Evolutionary conservation across 2,888 invertebrate species (phyloP), one percentile per base, ranked within the genome.

Genomic region (Aphidius colemani): DNA sequence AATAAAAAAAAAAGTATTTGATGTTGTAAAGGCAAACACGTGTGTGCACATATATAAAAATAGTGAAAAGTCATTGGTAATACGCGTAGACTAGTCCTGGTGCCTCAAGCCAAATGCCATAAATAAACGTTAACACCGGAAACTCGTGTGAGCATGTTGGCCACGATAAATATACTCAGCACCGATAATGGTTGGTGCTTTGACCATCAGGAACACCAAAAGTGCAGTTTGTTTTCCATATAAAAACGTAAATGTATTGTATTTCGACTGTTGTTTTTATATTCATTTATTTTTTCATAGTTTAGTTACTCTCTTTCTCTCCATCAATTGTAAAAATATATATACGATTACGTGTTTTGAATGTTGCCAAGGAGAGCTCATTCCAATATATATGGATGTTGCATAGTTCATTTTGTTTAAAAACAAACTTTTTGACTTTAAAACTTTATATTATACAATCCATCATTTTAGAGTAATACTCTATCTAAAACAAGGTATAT

Each of bases 81-180:
- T 55, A 61, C 30, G 56, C 44, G 56, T 41, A 49, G 49, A 58
- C 30, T 30, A 30, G 3, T 30, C 5, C 4, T 30, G 53, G 51
- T 58, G 64, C 45, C 49, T 61, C 61, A 65, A 66, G 65, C 69
- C 65, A 66, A 70, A 72, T 70, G 72, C 73, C 75, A 76, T 75
- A 77, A 77, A 77, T 77, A 77, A 77, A 72, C 71, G 67, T 65
- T 67, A 67, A 75, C 73, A 73, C 70, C 71, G 75, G 74, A 74
- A 73, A 73, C 70, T 68, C 70, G 72, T 67, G 67, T 70, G 70
- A 70, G 69, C 72, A 68, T 57, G 65, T 48, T 55, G 63, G 65
- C 67, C 64, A 69, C 70, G 75, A 78, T 74, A 74, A 77, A 76
- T 75, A 75, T 75, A 74, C 72, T 67, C 67, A 73, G 69, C 53